Base-by-base conservation (phyloP, 2,797 vertebrate species). In the Balearica regulorum region DNA sequence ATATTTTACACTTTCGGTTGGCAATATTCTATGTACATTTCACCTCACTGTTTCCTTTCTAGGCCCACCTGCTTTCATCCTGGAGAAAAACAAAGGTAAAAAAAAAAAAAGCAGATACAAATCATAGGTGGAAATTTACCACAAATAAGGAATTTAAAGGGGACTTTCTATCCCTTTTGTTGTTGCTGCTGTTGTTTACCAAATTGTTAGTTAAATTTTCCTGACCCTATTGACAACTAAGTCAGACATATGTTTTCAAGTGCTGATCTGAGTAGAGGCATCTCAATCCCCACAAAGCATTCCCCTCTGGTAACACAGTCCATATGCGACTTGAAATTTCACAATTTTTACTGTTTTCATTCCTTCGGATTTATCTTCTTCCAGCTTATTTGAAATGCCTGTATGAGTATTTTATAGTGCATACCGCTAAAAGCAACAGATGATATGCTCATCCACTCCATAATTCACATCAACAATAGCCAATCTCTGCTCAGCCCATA, bases 391-490 rank as follows among this genome's bases (percentile, higher is more conserved):
- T 69, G 20, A 86, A 28, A 66, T 79, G 65, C 62, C 77, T 79
- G 55, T 57, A 69, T 9, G 12, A 69, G 58, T 39, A 82, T 84
- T 93, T 88, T 26, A 70, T 31, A 90, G 21, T 4, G 43, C 73
- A 71, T 66, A 37, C 44, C 71, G 66, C 76, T 53, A 83, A 88
- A 95, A 89, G 93, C 93, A 96, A 96, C 94, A 95, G 91, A 93
- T 90, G 89, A 96, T 53, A 69, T 35, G 72, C 76, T 86, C 93
- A 96, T 83, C 87, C 76, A 61, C 82, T 72, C 89, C 51, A 16
- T 69, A 76, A 94, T 83, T 94, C 93, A 95, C 89, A 79, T 1
- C 10, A 29, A 86, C 91, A 91, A 92, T 79, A 87, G 94, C 71
- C 91, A 71, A 88, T 93, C 92, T 95, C 94, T 76, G 84, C 93